These are phyloP conservation scores for Apodemia hepburni DNA, from an alignment of 2,888 invertebrate species.

Conservation along the genomic window DNA sequence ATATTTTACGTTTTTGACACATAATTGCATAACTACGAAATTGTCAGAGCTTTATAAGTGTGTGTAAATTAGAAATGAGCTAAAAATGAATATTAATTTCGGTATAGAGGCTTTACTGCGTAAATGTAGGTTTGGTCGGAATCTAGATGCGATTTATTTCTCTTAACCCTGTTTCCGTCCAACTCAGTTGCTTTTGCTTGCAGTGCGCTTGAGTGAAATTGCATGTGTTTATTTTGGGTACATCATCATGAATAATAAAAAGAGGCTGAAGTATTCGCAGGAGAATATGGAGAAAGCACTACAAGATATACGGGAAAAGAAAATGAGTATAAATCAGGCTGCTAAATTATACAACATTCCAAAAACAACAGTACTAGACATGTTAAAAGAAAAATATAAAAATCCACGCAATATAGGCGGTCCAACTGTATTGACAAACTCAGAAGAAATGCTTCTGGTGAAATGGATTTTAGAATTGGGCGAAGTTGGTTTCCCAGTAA, in stretches of 20 bases:
- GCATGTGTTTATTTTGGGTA: neutral
- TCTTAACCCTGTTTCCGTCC: too few relatives aligned
- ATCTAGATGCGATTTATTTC: neutral
- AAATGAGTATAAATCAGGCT: conserved; percentile 23
- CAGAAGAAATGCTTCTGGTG: conserved; percentile 30
- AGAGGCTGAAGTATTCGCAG: conserved; percentile 21
- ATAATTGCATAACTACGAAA: neutral
- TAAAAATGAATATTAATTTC: neutral
- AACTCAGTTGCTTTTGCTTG: neutral
- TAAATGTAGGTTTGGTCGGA: neutral
- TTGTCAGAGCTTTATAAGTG: too few relatives aligned
- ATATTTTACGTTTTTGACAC: neutral
- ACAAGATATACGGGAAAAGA: conserved; percentile 23
- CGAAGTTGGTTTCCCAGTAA: conserved; percentile 32
- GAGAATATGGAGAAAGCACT: conserved; percentile 22
- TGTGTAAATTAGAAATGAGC: neutral
- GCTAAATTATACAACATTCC: conserved; percentile 21
- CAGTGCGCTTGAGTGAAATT: neutral
- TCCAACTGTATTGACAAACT: conserved; percentile 17
- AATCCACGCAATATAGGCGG: conserved; percentile 24
- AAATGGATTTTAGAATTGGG: conserved; percentile 33
- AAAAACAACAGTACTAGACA: conserved; percentile 22
- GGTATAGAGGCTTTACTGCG: neutral
- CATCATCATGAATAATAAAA: neutral
- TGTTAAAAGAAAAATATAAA: conserved; percentile 21